Base-by-base conservation (phyloP, 2,797 vertebrate genomes). In the Emydoidea blandingii region DNA sequence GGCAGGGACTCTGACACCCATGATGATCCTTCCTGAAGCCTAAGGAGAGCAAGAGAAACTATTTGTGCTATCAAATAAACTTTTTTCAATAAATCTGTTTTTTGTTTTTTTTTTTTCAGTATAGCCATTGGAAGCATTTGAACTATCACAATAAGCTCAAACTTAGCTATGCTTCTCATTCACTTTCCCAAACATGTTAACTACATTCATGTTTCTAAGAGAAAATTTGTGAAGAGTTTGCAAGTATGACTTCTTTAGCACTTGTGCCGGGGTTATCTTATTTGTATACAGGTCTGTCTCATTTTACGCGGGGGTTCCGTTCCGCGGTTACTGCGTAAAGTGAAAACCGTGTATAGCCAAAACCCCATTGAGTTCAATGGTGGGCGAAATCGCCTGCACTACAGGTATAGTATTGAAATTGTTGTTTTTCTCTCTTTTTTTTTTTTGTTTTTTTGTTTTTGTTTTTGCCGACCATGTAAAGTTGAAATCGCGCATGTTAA, bases 171-270 rank as follows among this genome's bases (percentile, higher is more conserved):
- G 49, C 87, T 96, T 95, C 89, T 87, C 56, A 4, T 81, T 62
- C 54, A 6, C 41, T 88, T 95, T 95, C 83, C 81, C 81, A 88
- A 82, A 57, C 79, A 95, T 87, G 34, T 37, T 57, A 18, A 37
- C 49, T 49, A 89, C 83, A 49, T 79, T 79, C 56, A 78, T 91
- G 95, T 95, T 79, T 56, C 52, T 47, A 3, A 56, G 68, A 95
- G 81, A 59, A 94, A 95, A 83, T 0, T 57, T 88, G 80, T 49
- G 47, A 91, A 82, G 8, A 37, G 25, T 9, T 89, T 72, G 49
- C 29, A 52, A 81, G 88, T 94, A 86, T 74, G 41, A 84, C 81
- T 80, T 87, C 21, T 68, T 83, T 88, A 94, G 44, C 16, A 49
- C 12, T 83, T 82, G 5, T 65, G 29, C 59, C 3, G 14, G 76